Evolutionary conservation across 2,113 vertebrate species (phyloP), one percentile per base, ranked within the genome.

Genomic region (Capreolus pygargus): DNA sequence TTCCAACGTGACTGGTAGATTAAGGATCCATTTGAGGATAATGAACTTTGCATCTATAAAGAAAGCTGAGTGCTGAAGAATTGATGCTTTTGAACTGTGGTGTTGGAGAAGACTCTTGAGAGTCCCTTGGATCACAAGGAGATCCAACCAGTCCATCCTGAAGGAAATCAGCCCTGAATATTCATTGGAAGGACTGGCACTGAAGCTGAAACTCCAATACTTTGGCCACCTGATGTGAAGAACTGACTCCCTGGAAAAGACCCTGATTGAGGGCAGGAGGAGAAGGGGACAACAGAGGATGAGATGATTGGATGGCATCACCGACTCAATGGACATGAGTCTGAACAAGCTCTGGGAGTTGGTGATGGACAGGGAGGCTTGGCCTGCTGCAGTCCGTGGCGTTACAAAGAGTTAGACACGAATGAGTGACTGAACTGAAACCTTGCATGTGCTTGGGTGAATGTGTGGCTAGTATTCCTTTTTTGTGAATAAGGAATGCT

Each of bases 331-430:
- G n/a, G n/a, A 12, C 19, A 6, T 23, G 67, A 23, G 19, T 70
- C 2, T 70, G n/a, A 70, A n/a, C n/a, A 39, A 70, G n/a, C n/a
- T 36, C n/a, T 70, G 67, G n/a, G 67, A 39, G n/a, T 6, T 70
- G n/a, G n/a, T 70, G 19, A 39, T 23, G 19, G 67, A 39, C 67
- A 70, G 67, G 5, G n/a, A 39, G 67, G n/a, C 19, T 19, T 70
- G 67, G n/a, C n/a, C 0, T 23, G 19, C n/a, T 70, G 19, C 0
- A 0, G 67, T 39, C 36, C n/a, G 12, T 2, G 19, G 19, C 5
- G 19, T 70, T 5, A 0, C 67, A 39, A 39, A 39, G 67, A 23
- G 67, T 11, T 36, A 19, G 67, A 39, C n/a, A 70, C 0, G 1
- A 70, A n/a, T 6, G 19, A 39, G 67, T 0, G 0, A 23, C n/a